These are phyloP conservation scores for Orestias chungarensis DNA, from an alignment of 2,797 vertebrate species.

Conservation along the genomic window DNA sequence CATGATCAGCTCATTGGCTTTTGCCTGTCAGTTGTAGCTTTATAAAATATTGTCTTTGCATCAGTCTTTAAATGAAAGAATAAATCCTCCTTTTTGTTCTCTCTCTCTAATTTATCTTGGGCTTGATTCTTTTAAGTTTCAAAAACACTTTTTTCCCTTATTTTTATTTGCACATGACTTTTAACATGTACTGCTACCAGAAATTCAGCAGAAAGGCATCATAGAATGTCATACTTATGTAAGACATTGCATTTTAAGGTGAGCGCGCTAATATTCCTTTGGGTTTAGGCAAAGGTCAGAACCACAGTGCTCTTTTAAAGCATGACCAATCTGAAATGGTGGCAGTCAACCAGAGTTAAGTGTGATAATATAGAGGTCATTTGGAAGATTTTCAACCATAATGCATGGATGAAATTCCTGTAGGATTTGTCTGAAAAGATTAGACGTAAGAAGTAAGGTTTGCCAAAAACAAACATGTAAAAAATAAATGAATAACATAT, in stretches of 20 bases:
- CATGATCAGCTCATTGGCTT: too few species aligned
- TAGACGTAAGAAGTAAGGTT: too few species aligned
- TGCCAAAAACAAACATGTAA: too few species aligned
- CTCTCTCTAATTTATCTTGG: background rate
- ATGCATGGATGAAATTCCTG: slow-evolving; percentile 4
- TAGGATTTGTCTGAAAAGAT: background rate
- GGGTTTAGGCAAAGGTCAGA: slow-evolving; percentile 57
- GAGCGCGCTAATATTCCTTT: slow-evolving; percentile 29
- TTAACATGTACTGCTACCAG: slow-evolving; percentile 13
- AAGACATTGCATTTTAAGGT: slow-evolving; percentile 48
- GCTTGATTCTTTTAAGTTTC: background rate
- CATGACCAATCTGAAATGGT: slow-evolving; percentile 48
- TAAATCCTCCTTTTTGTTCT: background rate
- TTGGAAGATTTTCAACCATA: slow-evolving; percentile 24
- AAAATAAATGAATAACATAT: too few species aligned
- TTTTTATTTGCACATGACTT: slow-evolving; percentile 19
- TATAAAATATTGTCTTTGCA: too few species aligned
- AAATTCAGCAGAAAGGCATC: slow-evolving; percentile 15
- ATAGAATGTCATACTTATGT: slow-evolving; percentile 32
- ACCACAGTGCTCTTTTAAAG: slow-evolving; percentile 42
- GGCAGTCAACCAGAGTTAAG: slow-evolving; percentile 34
- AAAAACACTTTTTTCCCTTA: slow-evolving; percentile 3
- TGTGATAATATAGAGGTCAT: slow-evolving; percentile 34
- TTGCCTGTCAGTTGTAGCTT: too few species aligned
- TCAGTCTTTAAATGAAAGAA: too few species aligned